These are phyloP conservation scores for Pheosia tremula DNA, from an alignment of 2,888 invertebrate species.

Conservation along the genomic window DNA sequence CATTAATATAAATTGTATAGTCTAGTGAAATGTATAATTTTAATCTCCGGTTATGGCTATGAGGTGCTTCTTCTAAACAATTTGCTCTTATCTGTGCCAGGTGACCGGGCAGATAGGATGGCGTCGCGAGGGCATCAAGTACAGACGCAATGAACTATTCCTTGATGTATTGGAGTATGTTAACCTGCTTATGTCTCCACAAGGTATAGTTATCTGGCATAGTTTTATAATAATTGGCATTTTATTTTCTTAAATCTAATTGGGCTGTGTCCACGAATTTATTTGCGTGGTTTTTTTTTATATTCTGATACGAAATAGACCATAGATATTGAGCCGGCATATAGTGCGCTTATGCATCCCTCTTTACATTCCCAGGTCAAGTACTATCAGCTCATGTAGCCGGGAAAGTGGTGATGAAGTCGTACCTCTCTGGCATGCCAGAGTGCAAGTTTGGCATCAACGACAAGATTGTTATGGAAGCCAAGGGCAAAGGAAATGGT, in stretches of 20 bases:
- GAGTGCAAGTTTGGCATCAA: constrained; percentile 99
- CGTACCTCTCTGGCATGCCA: constrained; percentile 99
- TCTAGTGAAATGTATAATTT: too few species aligned
- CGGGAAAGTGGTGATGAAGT: constrained; percentile 99
- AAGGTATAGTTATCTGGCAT: constrained; percentile 85
- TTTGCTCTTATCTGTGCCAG: constrained; percentile 36
- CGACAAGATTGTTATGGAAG: constrained; percentile 99
- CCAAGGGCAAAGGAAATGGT: constrained; percentile 91
- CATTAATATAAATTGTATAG: too few species aligned
- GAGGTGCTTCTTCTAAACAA: neutral
- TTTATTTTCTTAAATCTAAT: too few species aligned
- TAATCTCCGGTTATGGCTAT: neutral
- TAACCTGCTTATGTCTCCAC: constrained; percentile 99
- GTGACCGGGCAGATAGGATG: constrained; percentile 99
- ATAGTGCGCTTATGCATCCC: too few species aligned
- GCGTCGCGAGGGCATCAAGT: constrained; percentile 99
- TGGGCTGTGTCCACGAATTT: too few species aligned
- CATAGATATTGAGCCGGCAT: too few species aligned
- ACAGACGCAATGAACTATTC: constrained; percentile 98
- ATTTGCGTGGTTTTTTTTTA: too few species aligned
- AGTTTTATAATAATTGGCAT: too few species aligned
- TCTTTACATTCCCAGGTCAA: constrained; percentile 87
- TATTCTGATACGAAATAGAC: too few species aligned
- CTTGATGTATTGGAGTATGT: constrained; percentile 99
- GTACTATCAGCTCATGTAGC: constrained; percentile 99